Conservation (phyloP, 2,797 vertebrate species). For the Trachurus trachurus region DNA sequence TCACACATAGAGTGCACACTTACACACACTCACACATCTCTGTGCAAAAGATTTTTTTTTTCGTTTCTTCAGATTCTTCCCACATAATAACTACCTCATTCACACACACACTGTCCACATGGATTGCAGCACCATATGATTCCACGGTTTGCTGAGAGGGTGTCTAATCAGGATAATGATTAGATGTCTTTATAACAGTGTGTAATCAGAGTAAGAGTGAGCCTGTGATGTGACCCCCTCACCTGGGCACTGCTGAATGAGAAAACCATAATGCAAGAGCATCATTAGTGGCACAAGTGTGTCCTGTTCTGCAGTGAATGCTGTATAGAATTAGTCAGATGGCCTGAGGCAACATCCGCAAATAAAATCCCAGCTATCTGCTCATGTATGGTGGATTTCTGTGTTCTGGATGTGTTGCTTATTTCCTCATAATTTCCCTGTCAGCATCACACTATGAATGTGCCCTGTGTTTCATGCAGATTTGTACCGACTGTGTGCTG, state of each 20-base stretch:
- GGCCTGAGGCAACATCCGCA: slow-evolving; percentile 1
- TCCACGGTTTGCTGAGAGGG: slow-evolving; percentile 51
- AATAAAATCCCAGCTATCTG: slow-evolving; percentile 20
- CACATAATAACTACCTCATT: slow-evolving; percentile 9
- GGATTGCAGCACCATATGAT: slow-evolving; percentile 49
- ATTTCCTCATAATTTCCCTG: not conserved
- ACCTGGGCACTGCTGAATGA: slow-evolving; percentile 48
- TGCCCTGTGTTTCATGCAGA: not conserved
- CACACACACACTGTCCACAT: slow-evolving; percentile 10
- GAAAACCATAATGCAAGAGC: slow-evolving; percentile 39
- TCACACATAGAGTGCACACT: not conserved
- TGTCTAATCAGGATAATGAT: slow-evolving; percentile 72
- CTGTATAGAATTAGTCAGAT: slow-evolving; percentile 24
- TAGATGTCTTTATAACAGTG: slow-evolving; percentile 47
- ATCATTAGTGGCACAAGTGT: slow-evolving; percentile 50
- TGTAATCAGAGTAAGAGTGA: slow-evolving; percentile 64
- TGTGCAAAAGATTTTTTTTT: slow-evolving; percentile 5
- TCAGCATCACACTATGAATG: slow-evolving; percentile 15
- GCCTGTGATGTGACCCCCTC: slow-evolving; percentile 56
- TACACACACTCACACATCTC: slow-evolving; percentile 3
- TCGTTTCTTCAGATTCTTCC: slow-evolving; percentile 16
- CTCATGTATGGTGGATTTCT: not conserved
- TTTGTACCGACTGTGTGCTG: slow-evolving; percentile 5
- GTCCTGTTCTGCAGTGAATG: slow-evolving; percentile 9
- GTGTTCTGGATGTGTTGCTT: not conserved